Evolutionary conservation across 2,888 invertebrate species (phyloP), one percentile per base, ranked within the genome.

Genomic region (Drosophila buzzatii): DNA sequence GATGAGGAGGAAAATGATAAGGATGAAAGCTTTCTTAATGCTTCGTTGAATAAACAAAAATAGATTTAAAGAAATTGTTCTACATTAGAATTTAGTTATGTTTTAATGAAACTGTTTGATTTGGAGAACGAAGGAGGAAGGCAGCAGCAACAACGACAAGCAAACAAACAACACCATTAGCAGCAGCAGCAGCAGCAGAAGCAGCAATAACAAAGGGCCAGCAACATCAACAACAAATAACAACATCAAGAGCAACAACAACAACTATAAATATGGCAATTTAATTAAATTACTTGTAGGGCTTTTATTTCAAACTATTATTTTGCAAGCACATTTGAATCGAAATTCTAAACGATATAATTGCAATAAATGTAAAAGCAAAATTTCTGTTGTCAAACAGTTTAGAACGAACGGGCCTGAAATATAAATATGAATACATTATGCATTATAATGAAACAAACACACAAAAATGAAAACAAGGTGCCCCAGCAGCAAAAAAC

Each of bases 71-170:
- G 60, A 76, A 75, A 79, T 81, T 85, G 82, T 86, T 85, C 86
- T 85, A 85, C 85, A 86, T 86, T 85, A 85, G 81, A 85, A 86
- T 85, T 77, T 79, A 86, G 79, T 81, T 84, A 85, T 64, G 63
- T 81, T 73, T 74, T 71, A 78, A 70, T 76, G 74, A 61, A 73
- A 66, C 67, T 39, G 60, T 73, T 59, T 49, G 44, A 49, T 49
- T 74, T 68, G 39, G 41, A 69, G 53, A 53, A 57, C 33, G 47
- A 44, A 72, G 41, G 45, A 70, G 27, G 53, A 53, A 57, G 33
- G 47, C 41, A 72, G 41, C 49, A 70, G 27, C 49, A 76, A 18
- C 51, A 62, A 41, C 63, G 65, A n/a, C 45, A 20, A 44, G 23
- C 45, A 23, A 23, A 12, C 55, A 73, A 39, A 23, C 18, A 56